A percentile compares a stretch with the other conserved stretches of the same genome.
phyloP scores from a whole-genome alignment of 2,888 invertebrate species.

The Didymodactylos carnosus region DNA sequence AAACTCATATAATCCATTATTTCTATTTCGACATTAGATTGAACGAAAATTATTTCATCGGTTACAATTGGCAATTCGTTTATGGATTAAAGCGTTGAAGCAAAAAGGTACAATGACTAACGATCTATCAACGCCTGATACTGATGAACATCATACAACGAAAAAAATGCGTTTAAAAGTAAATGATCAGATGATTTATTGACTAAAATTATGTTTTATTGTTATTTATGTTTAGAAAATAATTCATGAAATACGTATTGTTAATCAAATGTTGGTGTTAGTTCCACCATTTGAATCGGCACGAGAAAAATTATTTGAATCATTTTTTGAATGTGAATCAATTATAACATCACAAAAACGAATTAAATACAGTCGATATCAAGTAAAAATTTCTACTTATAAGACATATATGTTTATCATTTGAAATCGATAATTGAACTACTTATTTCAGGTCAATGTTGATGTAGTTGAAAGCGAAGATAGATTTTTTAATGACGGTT shows the following conservation, averaged over 20 bases:
- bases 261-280: slow-evolving; percentile 87
- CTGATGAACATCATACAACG: too few relatives aligned
- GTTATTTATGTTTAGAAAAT: not conserved
- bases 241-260: slow-evolving; percentile 60
- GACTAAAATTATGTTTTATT: not conserved
- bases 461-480: not conserved
- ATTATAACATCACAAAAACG: slow-evolving; percentile 81
- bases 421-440: not conserved
- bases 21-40: too few relatives aligned
- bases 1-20: not conserved
- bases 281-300: slow-evolving; percentile 90
- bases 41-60: slow-evolving; percentile 78
- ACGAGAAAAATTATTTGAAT: slow-evolving; percentile 80
- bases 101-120: not conserved
- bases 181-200: too few relatives aligned
- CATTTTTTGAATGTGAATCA: slow-evolving; percentile 53
- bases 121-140: too few relatives aligned
- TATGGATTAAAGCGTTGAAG: slow-evolving; percentile 62
- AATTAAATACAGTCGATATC: slow-evolving; percentile 70
- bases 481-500: slow-evolving; percentile 64
- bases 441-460: not conserved
- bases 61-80: slow-evolving; percentile 78
- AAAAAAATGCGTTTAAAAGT: not conserved
- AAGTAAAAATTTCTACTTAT: slow-evolving; percentile 57
- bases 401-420: slow-evolving; percentile 22